A percentile compares a stretch with the other conserved stretches of the same genome.
Evolutionary conservation across 2,888 invertebrate genomes (phyloP).

Genomic region (Netelia melanura): DNA sequence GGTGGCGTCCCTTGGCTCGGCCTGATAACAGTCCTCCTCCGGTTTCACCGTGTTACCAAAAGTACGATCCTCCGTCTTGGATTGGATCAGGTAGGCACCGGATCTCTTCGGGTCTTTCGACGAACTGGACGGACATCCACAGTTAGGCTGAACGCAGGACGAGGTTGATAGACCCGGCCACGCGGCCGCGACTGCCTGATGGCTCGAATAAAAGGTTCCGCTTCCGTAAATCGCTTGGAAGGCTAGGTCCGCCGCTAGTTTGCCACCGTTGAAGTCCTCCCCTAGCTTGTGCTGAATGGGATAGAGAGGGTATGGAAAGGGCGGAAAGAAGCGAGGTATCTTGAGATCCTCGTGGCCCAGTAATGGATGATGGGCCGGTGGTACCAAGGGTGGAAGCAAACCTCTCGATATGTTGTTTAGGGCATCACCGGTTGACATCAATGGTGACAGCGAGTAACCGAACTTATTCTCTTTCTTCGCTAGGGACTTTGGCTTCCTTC

Average conservation of each 20-base stretch:
- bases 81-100: constrained; percentile 62
- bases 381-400: constrained; percentile 83
- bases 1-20: constrained; percentile 70
- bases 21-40: constrained; percentile 77
- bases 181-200: constrained; percentile 81
- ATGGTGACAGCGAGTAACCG: constrained; percentile 89
- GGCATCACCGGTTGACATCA: constrained; percentile 86
- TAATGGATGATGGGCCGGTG: constrained; percentile 86
- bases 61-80: constrained; percentile 74
- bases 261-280: constrained; percentile 85
- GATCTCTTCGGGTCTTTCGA: constrained; percentile 79
- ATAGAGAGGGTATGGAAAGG: constrained; percentile 90
- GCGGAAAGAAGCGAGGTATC: constrained; percentile 90
- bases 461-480: constrained; percentile 93
- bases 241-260: constrained; percentile 90
- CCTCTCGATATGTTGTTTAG: constrained; percentile 80
- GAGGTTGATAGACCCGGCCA: constrained; percentile 79
- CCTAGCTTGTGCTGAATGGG: constrained; percentile 87
- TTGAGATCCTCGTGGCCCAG: constrained; percentile 87
- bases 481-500: constrained; percentile 94
- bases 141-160: constrained; percentile 80
- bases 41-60: constrained; percentile 78
- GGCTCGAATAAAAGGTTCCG: constrained; percentile 86
- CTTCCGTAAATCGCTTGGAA: constrained; percentile 87
- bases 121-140: constrained; percentile 80